Percentiles rank a stretch among this genome's conserved stretches.
These are phyloP conservation scores for Ceramica pisi DNA, from an alignment of 2,888 invertebrate species.

Conservation along the genomic window DNA sequence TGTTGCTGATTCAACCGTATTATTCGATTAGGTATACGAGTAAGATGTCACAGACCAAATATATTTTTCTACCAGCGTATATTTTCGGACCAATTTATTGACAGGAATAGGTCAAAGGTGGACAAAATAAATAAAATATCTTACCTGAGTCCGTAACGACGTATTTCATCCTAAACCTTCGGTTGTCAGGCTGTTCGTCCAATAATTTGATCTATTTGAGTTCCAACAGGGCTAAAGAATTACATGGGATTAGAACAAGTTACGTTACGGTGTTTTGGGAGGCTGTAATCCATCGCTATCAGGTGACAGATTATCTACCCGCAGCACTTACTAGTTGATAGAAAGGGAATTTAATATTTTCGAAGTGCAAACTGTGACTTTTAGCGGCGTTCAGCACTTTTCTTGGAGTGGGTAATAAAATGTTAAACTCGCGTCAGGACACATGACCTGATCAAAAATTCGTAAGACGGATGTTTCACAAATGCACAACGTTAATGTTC, in stretches of 20 bases:
- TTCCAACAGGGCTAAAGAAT: background rate
- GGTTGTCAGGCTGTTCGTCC: constrained; percentile 1
- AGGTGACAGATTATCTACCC: background rate
- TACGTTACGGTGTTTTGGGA: background rate
- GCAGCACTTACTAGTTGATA: background rate
- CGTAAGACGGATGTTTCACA: no score
- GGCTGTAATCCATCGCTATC: background rate
- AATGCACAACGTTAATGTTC: no score
- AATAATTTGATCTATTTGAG: constrained; percentile 36
- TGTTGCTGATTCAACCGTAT: constrained; percentile 2
- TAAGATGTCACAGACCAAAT: constrained; percentile 19
- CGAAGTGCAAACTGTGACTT: no score
- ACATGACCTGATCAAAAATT: no score
- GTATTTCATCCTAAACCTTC: background rate
- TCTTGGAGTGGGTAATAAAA: no score
- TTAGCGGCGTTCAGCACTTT: no score
- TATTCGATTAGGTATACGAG: constrained; percentile 29
- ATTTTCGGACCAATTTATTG: constrained; percentile 20
- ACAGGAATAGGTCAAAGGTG: constrained; percentile 30
- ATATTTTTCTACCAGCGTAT: constrained; percentile 18
- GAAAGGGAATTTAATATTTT: background rate
- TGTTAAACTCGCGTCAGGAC: no score
- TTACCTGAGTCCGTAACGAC: constrained; percentile 11
- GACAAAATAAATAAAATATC: constrained; percentile 26
- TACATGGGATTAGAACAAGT: constrained; percentile 8